These are phyloP conservation scores for Agriopis marginaria DNA, from an alignment of 2,888 invertebrate species.

Conservation along the genomic window DNA sequence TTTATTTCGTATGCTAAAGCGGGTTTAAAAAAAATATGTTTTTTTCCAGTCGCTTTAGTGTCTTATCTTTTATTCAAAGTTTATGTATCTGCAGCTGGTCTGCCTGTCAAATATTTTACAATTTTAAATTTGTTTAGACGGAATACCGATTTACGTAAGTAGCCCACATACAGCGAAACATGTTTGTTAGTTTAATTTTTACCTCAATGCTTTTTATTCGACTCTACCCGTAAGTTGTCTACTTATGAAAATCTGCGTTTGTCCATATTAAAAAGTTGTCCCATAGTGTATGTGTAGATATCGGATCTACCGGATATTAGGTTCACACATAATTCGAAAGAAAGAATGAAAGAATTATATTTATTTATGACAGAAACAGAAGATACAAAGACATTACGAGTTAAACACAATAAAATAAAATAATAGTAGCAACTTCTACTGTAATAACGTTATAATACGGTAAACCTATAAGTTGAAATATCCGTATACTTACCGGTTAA, in stretches of 20 bases:
- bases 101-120: slow-evolving; percentile 14
- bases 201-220: too few relatives aligned
- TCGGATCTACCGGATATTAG: too few relatives aligned
- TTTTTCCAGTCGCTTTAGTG: slow-evolving; percentile 9
- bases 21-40: slow-evolving; percentile 4
- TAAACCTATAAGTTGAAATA: background rate
- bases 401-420: too few relatives aligned
- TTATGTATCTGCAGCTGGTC: slow-evolving; percentile 25
- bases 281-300: background rate
- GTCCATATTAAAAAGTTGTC: too few relatives aligned
- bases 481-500: background rate
- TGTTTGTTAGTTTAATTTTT: background rate
- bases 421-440: too few relatives aligned
- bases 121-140: slow-evolving; percentile 8
- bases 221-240: too few relatives aligned
- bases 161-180: background rate
- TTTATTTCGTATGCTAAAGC: slow-evolving; percentile 28
- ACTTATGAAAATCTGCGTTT: too few relatives aligned
- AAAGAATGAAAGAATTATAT: too few relatives aligned
- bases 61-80: slow-evolving; percentile 32
- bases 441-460: too few relatives aligned
- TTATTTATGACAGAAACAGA: too few relatives aligned
- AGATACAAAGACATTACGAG: too few relatives aligned
- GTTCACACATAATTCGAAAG: too few relatives aligned
- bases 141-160: background rate